Evolutionary conservation across 2,888 invertebrate genomes (phyloP).

Genomic region (Agrenia bidenticulata): DNA sequence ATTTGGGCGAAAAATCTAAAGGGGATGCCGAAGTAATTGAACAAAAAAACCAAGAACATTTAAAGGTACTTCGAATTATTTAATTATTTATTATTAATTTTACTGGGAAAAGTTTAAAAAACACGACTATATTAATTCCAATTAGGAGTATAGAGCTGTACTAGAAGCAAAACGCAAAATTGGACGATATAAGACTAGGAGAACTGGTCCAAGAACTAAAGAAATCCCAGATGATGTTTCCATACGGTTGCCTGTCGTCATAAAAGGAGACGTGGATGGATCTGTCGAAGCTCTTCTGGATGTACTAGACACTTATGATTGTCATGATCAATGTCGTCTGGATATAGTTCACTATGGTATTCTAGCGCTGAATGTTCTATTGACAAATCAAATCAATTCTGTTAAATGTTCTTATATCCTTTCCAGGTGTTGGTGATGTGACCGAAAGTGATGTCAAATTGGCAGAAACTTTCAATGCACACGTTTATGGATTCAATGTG

Average conservation of each 20-base stretch:
- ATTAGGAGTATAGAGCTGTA: slow-evolving; percentile 64
- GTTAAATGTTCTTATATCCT: background rate
- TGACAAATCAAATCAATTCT: background rate
- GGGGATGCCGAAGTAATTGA: slow-evolving; percentile 66
- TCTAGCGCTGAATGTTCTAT: background rate
- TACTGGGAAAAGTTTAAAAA: background rate
- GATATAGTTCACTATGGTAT: slow-evolving; percentile 81
- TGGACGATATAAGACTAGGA: slow-evolving; percentile 63
- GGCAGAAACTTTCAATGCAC: slow-evolving; percentile 72
- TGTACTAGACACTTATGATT: slow-evolving; percentile 80
- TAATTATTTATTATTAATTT: background rate
- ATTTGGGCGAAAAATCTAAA: slow-evolving; percentile 65
- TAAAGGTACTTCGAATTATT: slow-evolving; percentile 55
- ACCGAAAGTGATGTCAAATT: slow-evolving; percentile 80
- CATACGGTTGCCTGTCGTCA: slow-evolving; percentile 37
- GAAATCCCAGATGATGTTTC: slow-evolving; percentile 57
- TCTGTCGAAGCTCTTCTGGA: slow-evolving; percentile 94
- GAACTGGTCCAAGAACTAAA: slow-evolving; percentile 65
- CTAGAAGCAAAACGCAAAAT: slow-evolving; percentile 64
- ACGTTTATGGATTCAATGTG: slow-evolving; percentile 88
- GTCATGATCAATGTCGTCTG: slow-evolving; percentile 67
- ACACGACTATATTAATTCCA: background rate
- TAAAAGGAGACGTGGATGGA: slow-evolving; percentile 84
- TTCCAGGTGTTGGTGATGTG: slow-evolving; percentile 71
- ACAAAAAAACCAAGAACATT: slow-evolving; percentile 67